Evolutionary conservation across 2,888 invertebrate species (phyloP).

Genomic region (Plusia festucae): DNA sequence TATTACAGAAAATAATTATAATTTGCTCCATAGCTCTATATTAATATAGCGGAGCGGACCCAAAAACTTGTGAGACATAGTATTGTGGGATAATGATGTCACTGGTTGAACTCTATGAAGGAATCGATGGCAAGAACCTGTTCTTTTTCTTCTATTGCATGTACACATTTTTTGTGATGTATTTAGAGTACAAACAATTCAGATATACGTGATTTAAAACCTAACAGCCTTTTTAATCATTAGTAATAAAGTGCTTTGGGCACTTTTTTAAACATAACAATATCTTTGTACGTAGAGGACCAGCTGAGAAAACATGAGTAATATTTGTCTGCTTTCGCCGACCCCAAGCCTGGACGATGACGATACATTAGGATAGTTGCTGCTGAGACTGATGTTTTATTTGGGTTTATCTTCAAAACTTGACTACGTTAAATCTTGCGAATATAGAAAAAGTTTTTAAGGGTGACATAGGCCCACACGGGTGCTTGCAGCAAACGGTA

Average conservation of each 20-base stretch:
- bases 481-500: too few relatives aligned
- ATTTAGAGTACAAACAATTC: slow-evolving; percentile 7
- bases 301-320: background rate
- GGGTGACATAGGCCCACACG: too few relatives aligned
- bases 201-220: slow-evolving; percentile 21
- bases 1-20: too few relatives aligned
- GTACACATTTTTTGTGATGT: slow-evolving; percentile 14
- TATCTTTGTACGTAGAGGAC: too few relatives aligned
- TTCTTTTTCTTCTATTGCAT: slow-evolving; percentile 18
- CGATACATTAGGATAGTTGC: too few relatives aligned
- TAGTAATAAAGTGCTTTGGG: too few relatives aligned
- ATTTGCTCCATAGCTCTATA: background rate
- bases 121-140: slow-evolving; percentile 15
- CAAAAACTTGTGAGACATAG: background rate
- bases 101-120: slow-evolving; percentile 17
- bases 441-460: too few relatives aligned
- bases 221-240: background rate
- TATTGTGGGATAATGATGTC: background rate
- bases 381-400: too few relatives aligned
- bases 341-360: too few relatives aligned
- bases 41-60: background rate
- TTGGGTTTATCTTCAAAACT: too few relatives aligned
- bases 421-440: too few relatives aligned
- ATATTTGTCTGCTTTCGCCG: background rate
- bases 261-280: too few relatives aligned